Evolutionary conservation across 2,797 vertebrate genomes (phyloP).

Genomic region (Rhinoraja longicauda): DNA sequence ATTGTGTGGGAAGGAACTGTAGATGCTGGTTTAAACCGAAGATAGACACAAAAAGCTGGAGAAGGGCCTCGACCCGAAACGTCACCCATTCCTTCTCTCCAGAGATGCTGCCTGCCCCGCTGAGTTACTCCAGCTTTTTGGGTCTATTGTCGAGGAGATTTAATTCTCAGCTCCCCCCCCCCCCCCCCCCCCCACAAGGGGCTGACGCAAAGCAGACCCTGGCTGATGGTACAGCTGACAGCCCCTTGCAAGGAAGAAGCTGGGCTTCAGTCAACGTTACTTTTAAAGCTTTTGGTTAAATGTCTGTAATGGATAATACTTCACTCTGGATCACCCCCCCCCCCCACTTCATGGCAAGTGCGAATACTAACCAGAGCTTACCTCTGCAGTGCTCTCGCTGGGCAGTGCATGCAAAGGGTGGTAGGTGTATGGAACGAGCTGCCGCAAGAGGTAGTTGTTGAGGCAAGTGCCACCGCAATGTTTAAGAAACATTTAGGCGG

Average conservation of each 20-base stretch:
- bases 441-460: too few relatives aligned
- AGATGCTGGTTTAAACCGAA: too few relatives aligned
- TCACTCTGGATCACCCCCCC: background rate
- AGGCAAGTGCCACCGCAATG: too few relatives aligned
- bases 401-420: background rate
- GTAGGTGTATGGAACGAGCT: too few relatives aligned
- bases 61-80: too few relatives aligned
- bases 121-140: too few relatives aligned
- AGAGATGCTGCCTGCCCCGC: too few relatives aligned
- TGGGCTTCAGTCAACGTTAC: background rate
- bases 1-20: too few relatives aligned
- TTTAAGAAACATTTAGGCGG: too few relatives aligned
- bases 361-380: background rate
- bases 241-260: background rate
- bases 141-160: background rate
- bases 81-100: too few relatives aligned
- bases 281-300: constrained; percentile 15
- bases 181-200: background rate
- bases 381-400: background rate
- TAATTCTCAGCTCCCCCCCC: background rate
- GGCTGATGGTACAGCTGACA: background rate
- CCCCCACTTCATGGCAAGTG: background rate
- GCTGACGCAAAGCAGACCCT: background rate
- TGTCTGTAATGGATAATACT: constrained; percentile 11
- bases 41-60: too few relatives aligned